Evolutionary conservation across 2,797 vertebrate genomes (phyloP), one percentile per base, ranked within the genome.

Genomic region (Lacerta viridis): DNA sequence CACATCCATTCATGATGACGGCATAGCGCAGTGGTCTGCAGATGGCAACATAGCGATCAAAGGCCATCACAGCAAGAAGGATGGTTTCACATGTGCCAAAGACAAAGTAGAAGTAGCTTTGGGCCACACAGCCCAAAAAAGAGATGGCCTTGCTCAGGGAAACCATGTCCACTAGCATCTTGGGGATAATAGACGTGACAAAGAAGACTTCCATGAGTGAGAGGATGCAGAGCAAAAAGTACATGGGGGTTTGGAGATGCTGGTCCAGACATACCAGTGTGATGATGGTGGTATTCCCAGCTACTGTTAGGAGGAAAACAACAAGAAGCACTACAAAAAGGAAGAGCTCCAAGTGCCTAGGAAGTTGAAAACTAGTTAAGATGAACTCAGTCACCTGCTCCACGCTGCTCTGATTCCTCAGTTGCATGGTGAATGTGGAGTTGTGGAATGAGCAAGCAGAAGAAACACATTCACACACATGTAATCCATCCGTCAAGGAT

Each of bases 81-180:
- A 91, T 91, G 55, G 93, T 92, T 80, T 90, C 89, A 29, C 77
- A 55, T 18, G 88, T 93, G 3, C 92, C 89, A 61, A 91, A 20
- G 39, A 93, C 89, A 79, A 94, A 93, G 55, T 72, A 93, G 91
- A 94, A 93, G 39, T 92, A 92, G 1, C 79, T 84, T 55, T 95
- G 93, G 0, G 68, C 18, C 1, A 90, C 79, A 29, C 90, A 94
- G 50, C 83, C 90, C 3, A 84, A 76, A 71, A 93, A 86, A 1
- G 93, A 88, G 46, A 92, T 85, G 46, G 55, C 80, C 64, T 88
- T 92, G 3, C 72, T 77, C 29, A 78, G 66, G 68, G 33, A 61
- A 15, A 90, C 29, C 27, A 93, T 79, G 29, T 84, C 87, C 29
- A 83, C 69, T 55, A 93, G 50, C 83, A 91, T 61, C 50, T 94